Base-by-base conservation (phyloP, 2,797 vertebrate genomes). In the Esox lucius region DNA sequence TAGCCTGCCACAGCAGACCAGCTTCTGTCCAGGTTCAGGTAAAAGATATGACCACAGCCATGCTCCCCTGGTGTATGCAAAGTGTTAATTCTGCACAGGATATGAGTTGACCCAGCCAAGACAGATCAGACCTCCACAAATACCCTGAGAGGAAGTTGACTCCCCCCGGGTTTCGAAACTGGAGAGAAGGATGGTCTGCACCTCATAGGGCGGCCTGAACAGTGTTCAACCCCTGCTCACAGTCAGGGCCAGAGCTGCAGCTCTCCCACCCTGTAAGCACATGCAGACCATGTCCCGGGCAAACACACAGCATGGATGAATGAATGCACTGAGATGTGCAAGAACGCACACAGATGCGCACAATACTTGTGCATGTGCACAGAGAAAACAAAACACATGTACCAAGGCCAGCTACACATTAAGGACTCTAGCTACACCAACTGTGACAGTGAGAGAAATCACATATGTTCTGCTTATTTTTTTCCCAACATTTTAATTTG, bases 351-450 rank as follows among this genome's bases (percentile, higher is more conserved):
- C 16, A 2, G 33, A 5, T 13, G 4, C 49, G 16, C 19, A n/a
- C 15, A 53, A n/a, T n/a, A n/a, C n/a, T n/a, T n/a, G n/a, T 33
- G 33, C 33, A 33, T 2, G 33, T 33, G 33, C 5, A 51, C 49
- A 51, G 16, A 53, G 17, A 19, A 24, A 26, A 62, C 61, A 15
- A 62, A 24, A 4, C 49, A 56, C 53, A 4, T 2, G 53, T 56
- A 56, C 19, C 15, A n/a, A 53, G 13, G 15, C 13, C 22, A 24
- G 22, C n/a, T 9, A 62, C 53, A 51, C 3, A 56, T 19, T n/a
- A 7, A 28, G 61, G 12, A 62, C 61, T 4, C 83, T 80, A 87
- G 87, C 87, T 89, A 85, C 83, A 81, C 79, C 70, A 74, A 83
- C 71, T 2, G 12, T 70, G 59, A 67, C n/a, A 81, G 76, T 73